Percentiles rank a stretch among this genome's conserved stretches.
Evolutionary conservation across 1,140 invertebrate genomes (phyloP).

Genomic region (Helicoverpa armigera): DNA sequence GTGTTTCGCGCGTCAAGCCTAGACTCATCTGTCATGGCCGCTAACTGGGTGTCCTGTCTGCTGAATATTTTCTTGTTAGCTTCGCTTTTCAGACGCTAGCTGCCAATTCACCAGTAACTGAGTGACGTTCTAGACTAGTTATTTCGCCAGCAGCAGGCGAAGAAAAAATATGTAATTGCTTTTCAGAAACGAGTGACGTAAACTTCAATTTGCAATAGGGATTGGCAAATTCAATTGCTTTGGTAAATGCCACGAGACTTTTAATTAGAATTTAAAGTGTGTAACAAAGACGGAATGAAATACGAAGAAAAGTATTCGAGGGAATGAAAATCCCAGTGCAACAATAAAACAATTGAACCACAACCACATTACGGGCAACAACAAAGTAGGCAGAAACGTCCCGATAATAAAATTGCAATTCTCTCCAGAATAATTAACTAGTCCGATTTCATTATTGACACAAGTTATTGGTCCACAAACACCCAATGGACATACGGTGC

Average conservation of each 20-base stretch:
- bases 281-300: too few relatives aligned
- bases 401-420: not conserved
- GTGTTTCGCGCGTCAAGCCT: constrained; percentile 34
- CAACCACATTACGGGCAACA: too few relatives aligned
- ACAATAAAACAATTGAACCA: too few relatives aligned
- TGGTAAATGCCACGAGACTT: too few relatives aligned
- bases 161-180: not conserved
- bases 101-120: not conserved
- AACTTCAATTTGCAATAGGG: too few relatives aligned
- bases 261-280: too few relatives aligned
- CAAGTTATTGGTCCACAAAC: constrained; percentile 17
- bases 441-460: constrained; percentile 18
- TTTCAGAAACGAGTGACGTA: not conserved
- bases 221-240: too few relatives aligned
- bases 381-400: not conserved
- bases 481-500: not conserved
- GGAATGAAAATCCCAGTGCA: too few relatives aligned
- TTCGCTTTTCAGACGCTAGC: constrained; percentile 1
- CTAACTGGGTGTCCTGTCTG: constrained; percentile 29
- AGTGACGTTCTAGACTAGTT: constrained; percentile 4
- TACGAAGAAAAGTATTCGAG: too few relatives aligned
- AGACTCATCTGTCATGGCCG: constrained; percentile 23
- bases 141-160: not conserved
- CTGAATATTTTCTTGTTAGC: constrained; percentile 27
- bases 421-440: constrained; percentile 4